Base-by-base conservation (phyloP, 2,797 vertebrate genomes). In the Xenentodon cancila region DNA sequence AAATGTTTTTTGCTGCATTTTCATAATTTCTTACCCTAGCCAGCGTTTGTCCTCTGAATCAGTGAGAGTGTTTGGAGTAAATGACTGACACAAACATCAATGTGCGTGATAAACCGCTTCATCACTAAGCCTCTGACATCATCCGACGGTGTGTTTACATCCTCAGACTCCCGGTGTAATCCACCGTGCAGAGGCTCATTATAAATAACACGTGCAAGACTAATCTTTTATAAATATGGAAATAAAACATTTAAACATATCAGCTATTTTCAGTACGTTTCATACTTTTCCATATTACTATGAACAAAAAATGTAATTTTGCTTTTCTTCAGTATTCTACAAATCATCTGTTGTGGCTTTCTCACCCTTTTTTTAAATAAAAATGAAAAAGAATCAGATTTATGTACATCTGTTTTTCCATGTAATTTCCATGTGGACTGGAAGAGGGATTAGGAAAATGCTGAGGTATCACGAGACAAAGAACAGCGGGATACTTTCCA, bases 101-200 rank as follows among this genome's bases (percentile, higher is more conserved):
- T 22, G 19, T 15, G 40, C 12, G 18, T 19, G 49, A 71, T 91
- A 82, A 92, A 83, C 50, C 88, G 71, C 75, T 79, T 86, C 80
- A 57, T 77, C 73, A 40, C 66, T 91, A 92, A 92, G 77, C 83
- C 86, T 66, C 69, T 90, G 84, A 87, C 84, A 83, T 91, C 75
- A 86, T 59, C 66, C 7, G 18, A 67, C 54, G 15, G 30, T 66
- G 63, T 84, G 82, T 89, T 87, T 84, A 84, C 74, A 22, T 50
- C 19, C 66, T 9, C 43, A 46, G 7, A 49, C 37, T 34, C 17
- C 22, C 27, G 32, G 3, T 44, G 18, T 69, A 59, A 64, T 68
- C 54, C 49, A 12, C 30, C 51, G 43, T 32, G 7, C 48, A 42
- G 16, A 34, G 1, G 6, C 47, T 53, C 25, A 20, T 37, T 19